Evolutionary conservation across 1,140 invertebrate genomes (phyloP), one percentile per base, ranked within the genome.

Genomic region (Diorhabda carinulata): DNA sequence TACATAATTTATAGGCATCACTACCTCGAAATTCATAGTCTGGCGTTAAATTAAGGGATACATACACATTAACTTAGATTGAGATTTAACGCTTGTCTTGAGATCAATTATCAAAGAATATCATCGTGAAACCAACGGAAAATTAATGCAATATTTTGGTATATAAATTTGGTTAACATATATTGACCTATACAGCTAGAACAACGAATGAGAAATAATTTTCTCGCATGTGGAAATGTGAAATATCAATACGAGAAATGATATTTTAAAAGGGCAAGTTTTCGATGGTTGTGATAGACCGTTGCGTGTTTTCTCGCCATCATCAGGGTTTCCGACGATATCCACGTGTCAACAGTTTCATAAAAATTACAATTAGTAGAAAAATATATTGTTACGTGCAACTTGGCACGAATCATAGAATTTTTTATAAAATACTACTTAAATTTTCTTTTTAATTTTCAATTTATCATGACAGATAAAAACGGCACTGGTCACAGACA

Each of bases 361-460:
- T 52, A 52, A 52, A 52, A 52, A 52, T 52, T 52, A 52, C 47
- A 52, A 52, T 52, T 52, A 52, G 47, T n/a, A 3, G 47, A 52
- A n/a, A 52, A 52, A 52, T 25, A 52, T 52, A 52, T 52, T 52
- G 47, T 52, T 52, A 52, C 47, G 47, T 52, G 47, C n/a, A 52
- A 4, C 47, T 52, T n/a, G 2, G 47, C 47, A 52, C 47, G 47
- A 52, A 52, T 52, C 6, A 52, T 52, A 52, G 25, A 25, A 25
- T 25, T 25, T 25, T 25, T 25, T 25, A 25, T 25, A 25, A 25
- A 25, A 25, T 25, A 25, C 25, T 25, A 25, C 25, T 25, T 25
- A 25, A 25, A 25, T 25, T 25, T 25, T 25, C 25, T 25, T 25
- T 25, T 25, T 25, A 25, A 25, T 25, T 25, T 25, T 25, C 25